Base-by-base conservation (phyloP, 1,140 invertebrate species). In the Papilio helenus region DNA sequence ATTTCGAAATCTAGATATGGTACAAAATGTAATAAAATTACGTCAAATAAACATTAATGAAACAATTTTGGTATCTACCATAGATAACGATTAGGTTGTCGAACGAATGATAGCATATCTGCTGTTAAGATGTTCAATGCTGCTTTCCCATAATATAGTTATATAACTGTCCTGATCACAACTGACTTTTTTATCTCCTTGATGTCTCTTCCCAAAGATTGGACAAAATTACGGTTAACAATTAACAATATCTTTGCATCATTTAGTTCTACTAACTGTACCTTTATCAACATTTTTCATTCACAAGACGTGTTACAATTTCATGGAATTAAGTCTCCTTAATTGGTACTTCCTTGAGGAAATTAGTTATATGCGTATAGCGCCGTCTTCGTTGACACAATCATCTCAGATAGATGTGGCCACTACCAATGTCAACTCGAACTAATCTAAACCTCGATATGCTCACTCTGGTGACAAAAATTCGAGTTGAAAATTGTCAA, bases 331-430 rank as follows among this genome's bases (percentile, higher is more conserved):
- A 68, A 68, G 26, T 29, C 61, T 10, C 23, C 61, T 29, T 68
- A 29, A 68, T 68, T 68, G 61, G 61, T 29, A 68, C 61, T 29
- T 68, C 61, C 61, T 68, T 29, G 61, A 68, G 61, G 23, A 61
- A 26, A 68, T 68, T 29, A 68, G 23, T 68, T 26, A 68, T 68
- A 26, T 61, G 23, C 20, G 23, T 26, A 20, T 26, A 26, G 23
- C 26, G 61, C 61, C 26, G 14, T 68, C 23, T 61, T 29, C 61
- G 61, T 7, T 29, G 26, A 68, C 23, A 29, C 61, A 16, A 29
- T 29, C 3, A 29, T 29, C 61, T 68, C 26, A 29, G 23, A 26
- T 26, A 29, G 12, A 29, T 14, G 58, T 10, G 14, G 14, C 61
- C 58, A 16, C 58, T 61, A 61, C 58, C 58, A 61, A 10, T 26